Conservation (phyloP, 2,113 vertebrate species). For the Ifrita kowaldi region DNA sequence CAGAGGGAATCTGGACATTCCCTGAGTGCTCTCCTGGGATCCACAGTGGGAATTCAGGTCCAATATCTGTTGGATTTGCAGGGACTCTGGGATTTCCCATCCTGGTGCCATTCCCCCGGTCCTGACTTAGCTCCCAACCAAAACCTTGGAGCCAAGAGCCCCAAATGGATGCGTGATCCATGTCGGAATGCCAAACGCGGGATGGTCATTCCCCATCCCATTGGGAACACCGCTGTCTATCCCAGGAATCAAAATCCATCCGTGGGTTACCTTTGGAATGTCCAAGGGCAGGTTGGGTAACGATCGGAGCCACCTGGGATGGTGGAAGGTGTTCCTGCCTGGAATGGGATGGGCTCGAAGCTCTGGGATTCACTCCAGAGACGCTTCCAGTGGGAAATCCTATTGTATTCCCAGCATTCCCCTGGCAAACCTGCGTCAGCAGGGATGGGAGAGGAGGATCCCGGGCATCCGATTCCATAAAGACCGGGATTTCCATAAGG, state of each 20-base stretch:
- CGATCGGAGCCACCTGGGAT: background rate
- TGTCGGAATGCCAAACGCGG: fast-evolving
- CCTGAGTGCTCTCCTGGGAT: background rate
- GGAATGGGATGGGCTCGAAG: background rate
- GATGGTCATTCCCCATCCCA: background rate
- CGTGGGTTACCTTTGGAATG: background rate
- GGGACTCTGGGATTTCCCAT: background rate
- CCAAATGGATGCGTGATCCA: fast-evolving
- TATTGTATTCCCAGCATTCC: background rate
- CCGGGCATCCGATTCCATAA: background rate
- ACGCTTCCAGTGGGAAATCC: background rate
- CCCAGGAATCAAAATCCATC: background rate
- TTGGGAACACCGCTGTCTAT: fast-evolving
- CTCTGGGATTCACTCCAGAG: background rate
- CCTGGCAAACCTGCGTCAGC: background rate
- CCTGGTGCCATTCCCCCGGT: background rate
- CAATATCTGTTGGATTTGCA: fast-evolving
- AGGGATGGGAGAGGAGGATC: background rate
- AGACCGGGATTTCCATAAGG: background rate
- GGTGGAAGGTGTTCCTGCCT: background rate
- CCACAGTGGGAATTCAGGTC: background rate
- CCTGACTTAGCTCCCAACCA: background rate
- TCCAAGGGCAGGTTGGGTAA: background rate
- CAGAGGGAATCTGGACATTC: background rate
- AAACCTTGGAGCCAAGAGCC: background rate